Conservation (phyloP, 1,140 invertebrate genomes). For the Leptinotarsa lineolata region DNA sequence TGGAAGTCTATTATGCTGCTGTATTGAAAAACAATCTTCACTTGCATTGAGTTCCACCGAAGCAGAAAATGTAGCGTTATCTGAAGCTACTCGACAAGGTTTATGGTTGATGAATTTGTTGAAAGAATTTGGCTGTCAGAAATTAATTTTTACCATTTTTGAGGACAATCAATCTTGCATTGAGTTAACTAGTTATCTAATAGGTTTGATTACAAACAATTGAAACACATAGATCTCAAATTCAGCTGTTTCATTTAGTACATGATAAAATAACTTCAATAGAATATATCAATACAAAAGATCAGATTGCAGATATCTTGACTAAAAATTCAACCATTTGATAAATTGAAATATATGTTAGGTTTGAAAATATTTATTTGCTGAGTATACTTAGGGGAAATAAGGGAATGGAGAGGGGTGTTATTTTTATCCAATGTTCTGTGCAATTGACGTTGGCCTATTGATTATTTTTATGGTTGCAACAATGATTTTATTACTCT, state of each 20-base stretch:
- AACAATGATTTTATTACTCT: too few species aligned
- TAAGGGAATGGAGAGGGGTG: too few species aligned
- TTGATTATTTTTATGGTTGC: too few species aligned
- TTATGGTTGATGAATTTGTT: not conserved
- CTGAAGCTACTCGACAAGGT: constrained; percentile 39
- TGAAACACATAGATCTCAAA: not conserved
- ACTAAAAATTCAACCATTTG: not conserved
- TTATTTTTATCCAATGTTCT: too few species aligned
- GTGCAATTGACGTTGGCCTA: too few species aligned
- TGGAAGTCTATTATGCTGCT: constrained; percentile 52
- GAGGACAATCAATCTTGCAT: constrained; percentile 5
- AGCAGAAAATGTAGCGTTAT: constrained; percentile 45
- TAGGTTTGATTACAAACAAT: not conserved
- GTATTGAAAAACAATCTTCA: constrained; percentile 42
- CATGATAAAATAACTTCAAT: not conserved
- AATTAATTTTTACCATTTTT: not conserved
- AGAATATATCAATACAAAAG: not conserved
- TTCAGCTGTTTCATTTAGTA: not conserved
- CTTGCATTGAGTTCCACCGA: constrained; percentile 40
- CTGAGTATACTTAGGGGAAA: too few species aligned
- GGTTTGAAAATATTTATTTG: not conserved
- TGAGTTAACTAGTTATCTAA: not conserved
- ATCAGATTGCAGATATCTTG: not conserved
- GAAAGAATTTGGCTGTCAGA: not conserved
- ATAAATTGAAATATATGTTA: not conserved